Base-by-base conservation (phyloP, 2,888 invertebrate species). In the Palloptera scutellata region DNA sequence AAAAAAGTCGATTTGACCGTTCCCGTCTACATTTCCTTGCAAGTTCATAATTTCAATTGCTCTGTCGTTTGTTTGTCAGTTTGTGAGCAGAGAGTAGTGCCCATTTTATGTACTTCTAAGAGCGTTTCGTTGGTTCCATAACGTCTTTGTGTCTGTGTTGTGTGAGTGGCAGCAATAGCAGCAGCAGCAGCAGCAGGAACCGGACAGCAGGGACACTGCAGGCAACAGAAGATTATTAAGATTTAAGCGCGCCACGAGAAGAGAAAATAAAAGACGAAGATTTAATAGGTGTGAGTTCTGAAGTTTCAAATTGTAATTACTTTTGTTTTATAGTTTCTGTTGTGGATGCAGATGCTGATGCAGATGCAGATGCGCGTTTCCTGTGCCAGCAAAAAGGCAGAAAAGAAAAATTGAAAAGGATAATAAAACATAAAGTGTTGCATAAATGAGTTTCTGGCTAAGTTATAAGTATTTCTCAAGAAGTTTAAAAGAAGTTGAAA, bases 211-310 rank as follows among this genome's bases (percentile, higher is more conserved):
- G 30, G 30, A 30, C 30, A 30, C n/a, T n/a, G n/a, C n/a, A n/a
- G n/a, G 30, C 30, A 4, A 30, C 30, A 30, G 30, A 30, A 30
- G 30, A 30, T 68, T 68, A 68, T 68, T 64, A 68, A 68, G 65
- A 68, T 68, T 68, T 68, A 68, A 68, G 55, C 68, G 58, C 61
- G 65, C 64, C 55, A 42, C 58, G 51, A 48, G 66, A 30, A 30
- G 30, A 30, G 30, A 30, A 30, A 30, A 30, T 30, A 30, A 30
- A 30, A 30, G 30, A 30, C 30, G 61, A 67, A 73, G 73, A 73
- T 73, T 74, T 72, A 71, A 74, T 74, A 75, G 73, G 75, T 75
- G 75, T 73, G 74, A 75, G 75, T 73, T 74, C 69, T 71, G 73
- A 73, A 74, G 72, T 75, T 73, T 72, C 69, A 71, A 73, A 69